Evolutionary conservation across 2,888 invertebrate genomes (phyloP).

Genomic region (Acrobasis consociella): DNA sequence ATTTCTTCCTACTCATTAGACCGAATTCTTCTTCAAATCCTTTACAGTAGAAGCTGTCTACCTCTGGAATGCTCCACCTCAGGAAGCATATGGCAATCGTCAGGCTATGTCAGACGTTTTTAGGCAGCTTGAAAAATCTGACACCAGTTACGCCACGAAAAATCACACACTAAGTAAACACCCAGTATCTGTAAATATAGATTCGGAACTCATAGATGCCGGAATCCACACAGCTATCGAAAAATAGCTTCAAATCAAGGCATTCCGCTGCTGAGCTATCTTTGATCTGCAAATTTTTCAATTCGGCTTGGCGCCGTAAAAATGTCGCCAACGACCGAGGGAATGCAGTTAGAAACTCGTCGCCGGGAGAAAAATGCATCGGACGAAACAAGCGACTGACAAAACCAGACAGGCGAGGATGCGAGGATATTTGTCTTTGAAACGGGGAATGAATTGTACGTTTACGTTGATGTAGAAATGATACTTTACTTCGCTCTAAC

Average conservation of each 20-base stretch:
- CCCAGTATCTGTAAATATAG: too few species aligned
- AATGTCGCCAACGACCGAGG: conserved; percentile 4
- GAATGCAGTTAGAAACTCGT: not conserved
- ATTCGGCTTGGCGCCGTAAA: conserved; percentile 7
- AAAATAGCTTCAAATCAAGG: not conserved
- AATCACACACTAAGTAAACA: too few species aligned
- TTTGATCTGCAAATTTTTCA: conserved; percentile 17
- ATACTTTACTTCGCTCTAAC: too few species aligned
- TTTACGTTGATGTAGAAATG: not conserved
- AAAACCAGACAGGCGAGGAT: not conserved
- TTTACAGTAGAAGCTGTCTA: too few species aligned
- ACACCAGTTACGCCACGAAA: too few species aligned
- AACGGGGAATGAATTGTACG: not conserved
- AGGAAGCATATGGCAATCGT: too few species aligned
- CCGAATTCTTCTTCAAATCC: too few species aligned
- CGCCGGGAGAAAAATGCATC: not conserved
- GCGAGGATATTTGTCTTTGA: not conserved
- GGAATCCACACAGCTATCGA: not conserved
- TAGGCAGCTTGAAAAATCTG: too few species aligned
- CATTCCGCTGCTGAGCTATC: not conserved
- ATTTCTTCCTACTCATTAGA: too few species aligned
- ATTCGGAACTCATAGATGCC: too few species aligned
- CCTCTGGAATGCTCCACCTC: too few species aligned
- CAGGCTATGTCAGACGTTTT: too few species aligned
- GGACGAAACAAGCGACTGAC: not conserved